phyloP scores from a whole-genome alignment of 2,797 vertebrate species.

The Sebastes itinus region DNA sequence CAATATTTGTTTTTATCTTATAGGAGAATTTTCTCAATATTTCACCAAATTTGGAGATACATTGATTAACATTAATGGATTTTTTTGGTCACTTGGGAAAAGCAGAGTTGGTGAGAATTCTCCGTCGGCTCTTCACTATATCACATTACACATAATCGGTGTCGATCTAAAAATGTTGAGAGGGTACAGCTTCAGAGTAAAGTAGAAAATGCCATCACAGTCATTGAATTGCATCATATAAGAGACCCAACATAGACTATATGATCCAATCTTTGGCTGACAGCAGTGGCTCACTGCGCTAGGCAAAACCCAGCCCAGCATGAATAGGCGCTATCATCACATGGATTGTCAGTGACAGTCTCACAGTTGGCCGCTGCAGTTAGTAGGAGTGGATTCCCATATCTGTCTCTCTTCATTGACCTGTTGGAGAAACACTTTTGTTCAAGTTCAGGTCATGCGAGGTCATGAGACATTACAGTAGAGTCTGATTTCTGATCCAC shows the following conservation, averaged over 20 bases:
- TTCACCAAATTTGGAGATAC: too few species aligned
- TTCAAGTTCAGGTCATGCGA: neutral
- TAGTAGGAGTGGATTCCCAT: neutral
- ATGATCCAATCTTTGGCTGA: too few species aligned
- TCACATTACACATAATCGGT: too few species aligned
- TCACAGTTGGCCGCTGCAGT: neutral
- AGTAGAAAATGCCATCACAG: accelerated
- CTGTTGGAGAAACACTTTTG: neutral
- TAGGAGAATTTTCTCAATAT: too few species aligned
- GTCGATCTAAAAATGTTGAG: neutral
- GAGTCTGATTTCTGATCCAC: neutral
- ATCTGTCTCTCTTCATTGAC: neutral
- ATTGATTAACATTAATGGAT: too few species aligned
- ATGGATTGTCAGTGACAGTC: neutral
- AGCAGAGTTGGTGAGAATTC: too few species aligned
- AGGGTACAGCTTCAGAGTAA: neutral
- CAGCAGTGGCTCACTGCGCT: neutral
- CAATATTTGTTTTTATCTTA: too few species aligned
- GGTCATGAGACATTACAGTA: neutral
- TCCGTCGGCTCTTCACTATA: too few species aligned
- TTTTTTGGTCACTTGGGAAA: too few species aligned
- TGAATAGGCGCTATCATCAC: neutral
- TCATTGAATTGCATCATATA: too few species aligned
- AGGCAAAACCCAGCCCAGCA: neutral
- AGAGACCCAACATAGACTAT: too few species aligned